phyloP scores from a whole-genome alignment of 2,797 vertebrate genomes.

The Tangara arthus region DNA sequence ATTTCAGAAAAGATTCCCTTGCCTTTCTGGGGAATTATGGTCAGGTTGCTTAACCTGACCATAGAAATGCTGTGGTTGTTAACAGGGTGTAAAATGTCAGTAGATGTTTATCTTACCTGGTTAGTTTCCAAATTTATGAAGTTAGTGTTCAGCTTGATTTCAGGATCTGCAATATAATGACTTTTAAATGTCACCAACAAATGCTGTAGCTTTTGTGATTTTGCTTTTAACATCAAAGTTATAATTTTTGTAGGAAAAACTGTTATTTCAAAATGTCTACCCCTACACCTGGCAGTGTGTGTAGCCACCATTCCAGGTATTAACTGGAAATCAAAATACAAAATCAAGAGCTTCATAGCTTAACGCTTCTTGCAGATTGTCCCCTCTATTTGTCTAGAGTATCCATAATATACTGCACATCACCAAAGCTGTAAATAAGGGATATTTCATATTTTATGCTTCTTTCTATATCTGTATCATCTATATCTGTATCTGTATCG shows the following conservation, averaged over 20 bases:
- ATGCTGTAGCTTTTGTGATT: background rate
- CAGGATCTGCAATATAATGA: background rate
- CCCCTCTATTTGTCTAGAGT: background rate
- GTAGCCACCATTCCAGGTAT: background rate
- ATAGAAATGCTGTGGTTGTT: background rate
- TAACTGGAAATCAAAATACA: background rate
- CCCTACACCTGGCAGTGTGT: fast-evolving
- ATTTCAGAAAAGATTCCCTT: background rate
- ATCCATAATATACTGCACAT: background rate
- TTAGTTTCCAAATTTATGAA: background rate
- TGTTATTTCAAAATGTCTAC: background rate
- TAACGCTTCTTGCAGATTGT: background rate
- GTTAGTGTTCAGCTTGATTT: background rate
- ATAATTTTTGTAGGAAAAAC: background rate
- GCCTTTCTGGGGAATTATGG: background rate
- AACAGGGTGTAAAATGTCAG: background rate
- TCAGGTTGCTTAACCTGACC: background rate
- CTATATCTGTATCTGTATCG: background rate
- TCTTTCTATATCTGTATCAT: background rate
- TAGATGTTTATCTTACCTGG: background rate
- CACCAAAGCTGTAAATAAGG: background rate
- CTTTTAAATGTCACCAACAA: background rate
- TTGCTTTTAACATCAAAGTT: background rate
- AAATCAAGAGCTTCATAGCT: background rate
- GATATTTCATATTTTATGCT: background rate